Percentiles rank a stretch among this genome's conserved stretches.
Evolutionary conservation across 2,888 invertebrate species (phyloP).

Genomic region (Drosophila recens): DNA sequence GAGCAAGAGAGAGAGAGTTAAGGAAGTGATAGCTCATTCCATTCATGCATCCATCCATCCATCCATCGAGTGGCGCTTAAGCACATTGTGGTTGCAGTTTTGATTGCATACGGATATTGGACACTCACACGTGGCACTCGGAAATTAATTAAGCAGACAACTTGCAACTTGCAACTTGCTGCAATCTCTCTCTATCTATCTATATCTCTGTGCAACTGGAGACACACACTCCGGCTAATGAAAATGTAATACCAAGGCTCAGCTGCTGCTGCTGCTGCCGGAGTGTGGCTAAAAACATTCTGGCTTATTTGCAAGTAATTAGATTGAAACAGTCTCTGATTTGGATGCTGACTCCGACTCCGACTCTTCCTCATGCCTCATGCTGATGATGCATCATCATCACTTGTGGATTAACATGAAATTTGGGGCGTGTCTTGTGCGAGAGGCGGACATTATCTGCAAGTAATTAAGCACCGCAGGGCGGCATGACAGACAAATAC

Average conservation of each 20-base stretch:
- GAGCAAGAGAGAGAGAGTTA: conserved; percentile 31
- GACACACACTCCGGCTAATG: conserved; percentile 64
- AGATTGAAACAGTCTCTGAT: conserved; percentile 55
- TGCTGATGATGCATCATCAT: conserved; percentile 45
- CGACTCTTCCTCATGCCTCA: not conserved
- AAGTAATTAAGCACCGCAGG: conserved; percentile 63
- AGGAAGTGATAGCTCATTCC: conserved; percentile 39
- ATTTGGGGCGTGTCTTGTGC: conserved; percentile 41
- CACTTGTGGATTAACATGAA: conserved; percentile 49
- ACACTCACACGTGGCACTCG: conserved; percentile 80
- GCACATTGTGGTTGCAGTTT: conserved; percentile 65
- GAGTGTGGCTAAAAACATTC: conserved; percentile 34
- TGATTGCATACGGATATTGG: conserved; percentile 79
- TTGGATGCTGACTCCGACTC: conserved; percentile 8
- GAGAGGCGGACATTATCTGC: conserved; percentile 51
- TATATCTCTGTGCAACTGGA: conserved; percentile 20
- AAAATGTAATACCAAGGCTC: conserved; percentile 67
- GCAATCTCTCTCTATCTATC: conserved; percentile 5
- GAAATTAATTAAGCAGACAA: conserved; percentile 77
- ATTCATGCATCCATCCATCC: conserved; percentile 5
- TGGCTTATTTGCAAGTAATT: conserved; percentile 72
- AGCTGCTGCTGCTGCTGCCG: not conserved
- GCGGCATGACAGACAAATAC: conserved; percentile 34
- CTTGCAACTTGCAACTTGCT: conserved; percentile 23
- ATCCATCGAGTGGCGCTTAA: conserved; percentile 55